A percentile compares a stretch with the other conserved stretches of the same genome.
Conservation (phyloP, 1,140 invertebrate species). For the Drosophila leontia region DNA sequence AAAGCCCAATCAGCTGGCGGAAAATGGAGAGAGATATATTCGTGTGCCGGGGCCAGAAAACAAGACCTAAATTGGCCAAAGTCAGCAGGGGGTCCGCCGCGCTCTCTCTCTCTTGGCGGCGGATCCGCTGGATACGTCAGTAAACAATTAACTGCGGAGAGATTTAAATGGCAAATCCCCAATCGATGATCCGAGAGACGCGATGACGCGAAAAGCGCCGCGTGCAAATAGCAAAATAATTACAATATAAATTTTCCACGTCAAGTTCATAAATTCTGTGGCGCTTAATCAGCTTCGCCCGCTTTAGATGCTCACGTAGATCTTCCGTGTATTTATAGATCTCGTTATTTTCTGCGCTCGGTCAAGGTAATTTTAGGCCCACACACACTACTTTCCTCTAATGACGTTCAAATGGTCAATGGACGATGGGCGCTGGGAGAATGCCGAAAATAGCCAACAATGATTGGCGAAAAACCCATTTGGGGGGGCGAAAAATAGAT, state of each 20-base stretch:
- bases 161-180: constrained; percentile 31
- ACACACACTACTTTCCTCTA: constrained; percentile 4
- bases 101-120: not conserved
- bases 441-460: constrained; percentile 45
- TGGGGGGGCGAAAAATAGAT: constrained; percentile 21
- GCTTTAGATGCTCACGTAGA: constrained; percentile 60
- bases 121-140: constrained; percentile 40
- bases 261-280: constrained; percentile 72
- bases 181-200: constrained; percentile 34
- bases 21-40: constrained; percentile 24
- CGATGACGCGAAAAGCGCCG: constrained; percentile 72
- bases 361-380: constrained; percentile 75
- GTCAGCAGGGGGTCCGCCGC: constrained; percentile 36
- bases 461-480: constrained; percentile 47
- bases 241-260: constrained; percentile 75
- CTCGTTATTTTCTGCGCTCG: constrained; percentile 53
- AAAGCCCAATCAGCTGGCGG: constrained; percentile 64
- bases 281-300: constrained; percentile 69
- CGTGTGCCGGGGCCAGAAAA: constrained; percentile 51
- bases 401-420: constrained; percentile 46
- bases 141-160: constrained; percentile 45
- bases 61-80: constrained; percentile 74
- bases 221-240: constrained; percentile 75
- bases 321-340: constrained; percentile 55
- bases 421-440: constrained; percentile 1